Base-by-base conservation (phyloP, 2,113 vertebrate genomes). In the Hippocampus zosterae region DNA sequence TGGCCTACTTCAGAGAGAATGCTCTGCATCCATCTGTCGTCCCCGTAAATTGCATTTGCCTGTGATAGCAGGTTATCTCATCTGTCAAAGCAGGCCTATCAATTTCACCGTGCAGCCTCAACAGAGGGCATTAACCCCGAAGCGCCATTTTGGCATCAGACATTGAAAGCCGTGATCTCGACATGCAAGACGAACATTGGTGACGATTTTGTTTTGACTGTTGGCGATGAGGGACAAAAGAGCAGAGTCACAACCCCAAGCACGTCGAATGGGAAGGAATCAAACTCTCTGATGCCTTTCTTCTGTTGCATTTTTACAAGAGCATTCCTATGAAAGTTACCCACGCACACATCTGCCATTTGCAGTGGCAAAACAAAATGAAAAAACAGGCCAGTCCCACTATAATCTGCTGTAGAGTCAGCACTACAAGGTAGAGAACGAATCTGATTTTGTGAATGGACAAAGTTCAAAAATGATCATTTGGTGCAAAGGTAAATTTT, bases 21-120 rank as follows among this genome's bases (percentile, higher is more conserved):
- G 80, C 80, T 82, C 81, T 80, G 80, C 83, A 85, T 88, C 87
- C 83, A 87, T 88, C 86, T 85, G 85, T 73, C 23, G 48, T 46
- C 69, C 63, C 79, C 66, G 55, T 81, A 85, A 88, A 88, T 87
- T 88, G 78, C 62, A 70, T 83, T 88, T 82, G 78, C 77, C 70
- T 82, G 75, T 72, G 56, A 87, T 76, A 56, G 75, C 87, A 75
- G 74, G 84, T 84, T 87, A 87, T 84, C 78, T 85, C 79, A 77
- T 87, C 85, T 70, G 81, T 88, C 85, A 88, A 77, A 84, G 67
- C 83, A 72, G 71, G 40, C 75, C 84, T 82, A 84, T 88, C 87
- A 85, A 81, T 90, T 88, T 78, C 76, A 71, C 25, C 6, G 59
- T 72, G 83, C 75, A 29, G 64, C 71, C 82, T 84, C 59, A 23